These are phyloP conservation scores for Leptopterna dolabrata DNA, from an alignment of 2,888 invertebrate genomes.

Conservation along the genomic window DNA sequence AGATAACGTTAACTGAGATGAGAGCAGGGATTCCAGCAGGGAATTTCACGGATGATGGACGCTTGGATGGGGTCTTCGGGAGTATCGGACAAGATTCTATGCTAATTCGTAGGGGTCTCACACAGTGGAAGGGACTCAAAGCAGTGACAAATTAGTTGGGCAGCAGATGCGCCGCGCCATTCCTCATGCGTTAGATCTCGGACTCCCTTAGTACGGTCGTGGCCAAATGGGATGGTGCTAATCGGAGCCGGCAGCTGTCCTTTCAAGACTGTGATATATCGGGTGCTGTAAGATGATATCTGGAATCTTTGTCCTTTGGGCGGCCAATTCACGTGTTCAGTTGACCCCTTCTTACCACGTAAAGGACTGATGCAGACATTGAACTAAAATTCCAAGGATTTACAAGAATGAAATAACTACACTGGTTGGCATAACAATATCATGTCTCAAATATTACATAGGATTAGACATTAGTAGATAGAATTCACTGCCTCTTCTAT, in stretches of 20 bases:
- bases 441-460: no score
- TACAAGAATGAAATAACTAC: no score
- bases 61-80: constrained; percentile 4
- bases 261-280: constrained; percentile 25
- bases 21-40: constrained; percentile 9
- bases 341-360: no score
- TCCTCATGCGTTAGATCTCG: constrained; percentile 30
- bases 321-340: no score
- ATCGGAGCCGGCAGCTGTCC: constrained; percentile 43
- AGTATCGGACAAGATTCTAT: constrained; percentile 26
- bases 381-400: no score
- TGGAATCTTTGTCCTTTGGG: not conserved
- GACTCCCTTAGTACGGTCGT: constrained; percentile 1
- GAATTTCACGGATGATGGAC: constrained; percentile 49
- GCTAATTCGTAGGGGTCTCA: constrained; percentile 33
- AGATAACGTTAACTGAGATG: constrained; percentile 6
- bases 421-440: no score
- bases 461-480: no score
- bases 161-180: constrained; percentile 45
- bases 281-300: not conserved
- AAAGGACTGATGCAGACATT: no score
- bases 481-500: no score
- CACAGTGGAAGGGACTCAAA: constrained; percentile 28
- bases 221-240: constrained; percentile 37
- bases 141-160: constrained; percentile 50